Evolutionary conservation across 1,140 invertebrate species (phyloP).

Genomic region (Nylanderia fulva): DNA sequence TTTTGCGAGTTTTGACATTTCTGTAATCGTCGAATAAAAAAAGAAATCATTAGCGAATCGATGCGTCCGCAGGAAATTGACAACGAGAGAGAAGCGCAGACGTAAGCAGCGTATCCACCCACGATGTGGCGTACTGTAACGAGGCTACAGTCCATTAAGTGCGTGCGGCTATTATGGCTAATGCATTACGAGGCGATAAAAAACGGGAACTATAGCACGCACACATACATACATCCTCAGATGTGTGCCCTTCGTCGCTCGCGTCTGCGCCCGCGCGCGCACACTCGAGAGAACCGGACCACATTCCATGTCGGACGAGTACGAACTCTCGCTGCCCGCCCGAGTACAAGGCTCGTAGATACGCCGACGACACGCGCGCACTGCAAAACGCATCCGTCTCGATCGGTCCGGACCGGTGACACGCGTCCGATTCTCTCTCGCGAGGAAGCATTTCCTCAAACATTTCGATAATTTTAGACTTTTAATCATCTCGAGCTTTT

Average conservation of each 20-base stretch:
- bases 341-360: constrained; percentile 76
- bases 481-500: neutral
- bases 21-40: neutral
- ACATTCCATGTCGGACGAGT: constrained; percentile 84
- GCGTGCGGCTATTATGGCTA: constrained; percentile 80
- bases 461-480: neutral
- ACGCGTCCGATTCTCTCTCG: neutral
- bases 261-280: constrained; percentile 58
- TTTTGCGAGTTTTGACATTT: neutral
- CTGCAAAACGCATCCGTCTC: constrained; percentile 34
- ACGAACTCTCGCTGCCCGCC: constrained; percentile 76
- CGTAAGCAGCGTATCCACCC: constrained; percentile 77
- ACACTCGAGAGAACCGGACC: constrained; percentile 79
- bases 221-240: no score
- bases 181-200: constrained; percentile 80
- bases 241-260: constrained; percentile 38
- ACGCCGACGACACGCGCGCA: constrained; percentile 65
- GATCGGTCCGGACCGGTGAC: neutral
- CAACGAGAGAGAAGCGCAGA: constrained; percentile 39
- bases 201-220: constrained; percentile 77
- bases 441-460: neutral
- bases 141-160: constrained; percentile 83
- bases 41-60: constrained; percentile 2
- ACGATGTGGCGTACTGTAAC: constrained; percentile 81
- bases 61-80: neutral